phyloP scores from a whole-genome alignment of 2,797 vertebrate species.

The Tiaroga cobitis region DNA sequence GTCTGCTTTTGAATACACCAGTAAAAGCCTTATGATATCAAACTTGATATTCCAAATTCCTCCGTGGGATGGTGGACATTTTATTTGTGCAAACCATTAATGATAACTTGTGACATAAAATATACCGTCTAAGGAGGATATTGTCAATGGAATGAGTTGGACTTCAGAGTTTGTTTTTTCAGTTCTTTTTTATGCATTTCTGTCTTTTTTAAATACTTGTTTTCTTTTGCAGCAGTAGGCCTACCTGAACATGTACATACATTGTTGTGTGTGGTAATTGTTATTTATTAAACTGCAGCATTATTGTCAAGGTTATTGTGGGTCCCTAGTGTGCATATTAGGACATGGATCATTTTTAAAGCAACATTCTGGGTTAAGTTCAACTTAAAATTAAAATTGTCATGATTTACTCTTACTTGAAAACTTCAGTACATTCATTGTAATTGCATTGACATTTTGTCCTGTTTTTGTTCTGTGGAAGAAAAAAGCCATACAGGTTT shows the following conservation, averaged over 20 bases:
- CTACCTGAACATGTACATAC: conserved; percentile 70
- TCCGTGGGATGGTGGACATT: conserved; percentile 14
- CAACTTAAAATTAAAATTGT: not conserved
- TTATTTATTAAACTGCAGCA: conserved; percentile 99
- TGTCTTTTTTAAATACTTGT: conserved; percentile 43
- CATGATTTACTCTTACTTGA: not conserved
- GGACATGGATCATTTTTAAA: conserved; percentile 10
- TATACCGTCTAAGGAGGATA: conserved; percentile 35
- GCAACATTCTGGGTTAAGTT: not conserved
- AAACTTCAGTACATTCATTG: not conserved
- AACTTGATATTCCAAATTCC: conserved; percentile 7
- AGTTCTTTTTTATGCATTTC: conserved; percentile 42
- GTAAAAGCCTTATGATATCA: conserved; percentile 16
- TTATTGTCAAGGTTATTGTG: conserved; percentile 41
- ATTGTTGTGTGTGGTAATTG: conserved; percentile 69
- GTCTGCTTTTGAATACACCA: conserved; percentile 6
- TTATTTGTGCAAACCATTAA: conserved; percentile 32
- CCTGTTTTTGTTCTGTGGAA: not conserved
- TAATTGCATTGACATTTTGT: not conserved
- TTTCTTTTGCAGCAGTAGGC: conserved; percentile 18
- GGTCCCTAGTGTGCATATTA: not conserved
- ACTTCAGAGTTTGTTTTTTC: conserved; percentile 15
- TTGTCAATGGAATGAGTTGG: conserved; percentile 40
- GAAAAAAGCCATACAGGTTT: not conserved
- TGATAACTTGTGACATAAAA: conserved; percentile 26